Percentiles rank a stretch among this genome's conserved stretches.
Evolutionary conservation across 1,140 invertebrate genomes (phyloP).

Genomic region (Zaprionus camerounensis): DNA sequence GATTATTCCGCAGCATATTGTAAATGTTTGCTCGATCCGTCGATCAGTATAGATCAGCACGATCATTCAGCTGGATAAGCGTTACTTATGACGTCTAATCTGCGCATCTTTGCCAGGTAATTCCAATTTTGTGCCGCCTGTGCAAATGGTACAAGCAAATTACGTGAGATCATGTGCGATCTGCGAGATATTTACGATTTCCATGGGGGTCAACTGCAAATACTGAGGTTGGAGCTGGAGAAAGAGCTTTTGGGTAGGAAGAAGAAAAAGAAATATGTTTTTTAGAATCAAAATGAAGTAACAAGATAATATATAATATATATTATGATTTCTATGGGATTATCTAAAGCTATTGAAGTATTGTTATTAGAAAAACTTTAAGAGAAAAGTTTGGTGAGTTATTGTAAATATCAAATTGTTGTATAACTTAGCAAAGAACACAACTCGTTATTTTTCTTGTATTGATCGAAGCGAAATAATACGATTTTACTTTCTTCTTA

Average conservation of each 20-base stretch:
- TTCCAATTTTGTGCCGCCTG: not conserved
- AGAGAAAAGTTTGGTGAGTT: not conserved
- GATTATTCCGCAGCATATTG: conserved; percentile 50
- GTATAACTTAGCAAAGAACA: not conserved
- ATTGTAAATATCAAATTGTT: not conserved
- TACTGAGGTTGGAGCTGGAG: not conserved
- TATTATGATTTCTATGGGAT: no score
- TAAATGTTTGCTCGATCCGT: conserved; percentile 29
- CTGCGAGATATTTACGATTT: not conserved
- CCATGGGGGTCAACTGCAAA: not conserved
- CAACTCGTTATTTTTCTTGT: not conserved
- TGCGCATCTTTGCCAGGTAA: conserved; percentile 8
- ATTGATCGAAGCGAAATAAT: not conserved
- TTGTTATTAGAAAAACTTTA: no score
- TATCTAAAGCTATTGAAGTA: no score
- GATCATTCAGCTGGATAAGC: conserved; percentile 13
- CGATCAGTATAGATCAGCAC: conserved; percentile 27
- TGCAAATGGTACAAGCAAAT: not conserved
- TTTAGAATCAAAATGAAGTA: not conserved
- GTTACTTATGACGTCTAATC: conserved; percentile 10
- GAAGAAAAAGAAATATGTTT: not conserved
- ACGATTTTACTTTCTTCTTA: not conserved
- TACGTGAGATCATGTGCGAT: not conserved
- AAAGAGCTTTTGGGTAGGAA: not conserved
- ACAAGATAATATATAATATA: no score